Conservation (phyloP, 2,113 vertebrate species). For the Mormyrus lacerda region DNA sequence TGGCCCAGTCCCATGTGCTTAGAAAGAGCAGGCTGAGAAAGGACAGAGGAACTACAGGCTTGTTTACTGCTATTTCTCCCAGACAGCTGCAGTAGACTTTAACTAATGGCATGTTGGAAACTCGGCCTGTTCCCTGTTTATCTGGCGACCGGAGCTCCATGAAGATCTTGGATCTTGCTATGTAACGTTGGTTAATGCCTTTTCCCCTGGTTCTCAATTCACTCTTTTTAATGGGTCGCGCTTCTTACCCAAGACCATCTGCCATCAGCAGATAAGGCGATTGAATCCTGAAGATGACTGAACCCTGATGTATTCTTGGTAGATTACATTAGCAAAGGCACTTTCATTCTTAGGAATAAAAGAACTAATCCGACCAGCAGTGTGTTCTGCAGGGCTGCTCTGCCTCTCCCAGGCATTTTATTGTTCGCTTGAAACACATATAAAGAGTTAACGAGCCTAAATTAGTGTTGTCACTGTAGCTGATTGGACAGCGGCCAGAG, state of each 20-base stretch:
- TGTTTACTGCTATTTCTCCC: conserved; percentile 17
- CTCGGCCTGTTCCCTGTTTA: neutral
- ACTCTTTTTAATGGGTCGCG: neutral
- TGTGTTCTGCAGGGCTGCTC: neutral
- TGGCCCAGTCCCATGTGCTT: conserved; percentile 5
- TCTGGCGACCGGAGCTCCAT: neutral
- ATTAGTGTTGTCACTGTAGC: neutral
- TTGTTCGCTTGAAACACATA: neutral
- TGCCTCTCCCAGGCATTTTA: neutral
- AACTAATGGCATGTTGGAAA: neutral
- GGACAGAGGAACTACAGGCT: neutral
- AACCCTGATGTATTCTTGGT: neutral
- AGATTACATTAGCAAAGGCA: neutral
- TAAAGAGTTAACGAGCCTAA: neutral
- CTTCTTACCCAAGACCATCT: neutral
- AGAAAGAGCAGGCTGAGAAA: neutral
- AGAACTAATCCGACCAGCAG: neutral
- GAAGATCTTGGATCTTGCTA: neutral
- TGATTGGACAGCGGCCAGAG: neutral
- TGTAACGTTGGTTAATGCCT: neutral
- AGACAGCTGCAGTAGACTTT: neutral
- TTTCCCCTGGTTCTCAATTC: neutral
- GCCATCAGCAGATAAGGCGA: neutral
- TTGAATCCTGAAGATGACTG: neutral
- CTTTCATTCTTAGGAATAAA: neutral